A percentile compares a stretch with the other conserved stretches of the same genome.
Conservation (phyloP, 2,113 vertebrate species). For the Tinamus guttatus region DNA sequence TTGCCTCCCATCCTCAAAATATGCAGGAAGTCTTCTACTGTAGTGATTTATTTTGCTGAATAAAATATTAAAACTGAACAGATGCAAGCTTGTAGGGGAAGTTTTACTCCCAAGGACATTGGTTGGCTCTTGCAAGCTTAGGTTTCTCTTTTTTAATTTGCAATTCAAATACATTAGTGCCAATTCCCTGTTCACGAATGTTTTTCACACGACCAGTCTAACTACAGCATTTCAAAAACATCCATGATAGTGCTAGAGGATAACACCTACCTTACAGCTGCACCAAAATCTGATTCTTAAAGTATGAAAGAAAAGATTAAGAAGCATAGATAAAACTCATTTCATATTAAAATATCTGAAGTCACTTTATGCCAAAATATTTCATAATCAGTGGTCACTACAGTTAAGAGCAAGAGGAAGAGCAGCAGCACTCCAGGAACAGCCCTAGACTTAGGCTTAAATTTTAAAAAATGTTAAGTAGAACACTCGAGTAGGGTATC, state of each 20-base stretch:
- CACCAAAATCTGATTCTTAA: background rate
- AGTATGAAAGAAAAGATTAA: background rate
- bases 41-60: background rate
- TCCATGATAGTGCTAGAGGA: fast-evolving
- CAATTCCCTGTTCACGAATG: background rate
- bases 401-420: background rate
- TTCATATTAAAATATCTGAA: conserved; percentile 4
- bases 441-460: background rate
- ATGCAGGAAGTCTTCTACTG: background rate
- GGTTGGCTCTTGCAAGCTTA: background rate
- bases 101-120: background rate
- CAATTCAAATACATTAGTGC: background rate
- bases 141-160: background rate
- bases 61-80: background rate
- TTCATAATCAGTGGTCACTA: background rate
- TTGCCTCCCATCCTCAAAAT: background rate
- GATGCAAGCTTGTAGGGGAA: background rate
- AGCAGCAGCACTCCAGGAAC: background rate
- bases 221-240: background rate
- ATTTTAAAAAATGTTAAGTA: background rate
- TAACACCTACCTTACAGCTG: background rate
- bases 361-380: background rate
- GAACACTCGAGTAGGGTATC: background rate
- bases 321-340: conserved; percentile 12
- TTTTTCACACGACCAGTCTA: background rate